These are phyloP conservation scores for Chaetorhynchus papuensis DNA, from an alignment of 2,113 vertebrate genomes.

Conservation along the genomic window DNA sequence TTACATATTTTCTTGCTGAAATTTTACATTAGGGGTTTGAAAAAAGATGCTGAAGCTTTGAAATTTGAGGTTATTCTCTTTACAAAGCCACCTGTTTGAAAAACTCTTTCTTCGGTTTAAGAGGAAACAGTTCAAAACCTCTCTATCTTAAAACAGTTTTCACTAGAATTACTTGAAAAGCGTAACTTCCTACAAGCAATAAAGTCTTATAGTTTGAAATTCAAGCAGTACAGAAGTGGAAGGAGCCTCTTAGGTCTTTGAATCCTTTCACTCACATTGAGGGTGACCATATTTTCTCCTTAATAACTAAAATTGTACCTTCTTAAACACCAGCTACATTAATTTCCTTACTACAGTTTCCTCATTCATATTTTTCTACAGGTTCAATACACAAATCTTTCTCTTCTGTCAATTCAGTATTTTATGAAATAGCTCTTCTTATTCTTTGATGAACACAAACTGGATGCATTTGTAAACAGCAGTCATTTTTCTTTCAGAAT, in stretches of 20 bases:
- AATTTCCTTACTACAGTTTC: background rate
- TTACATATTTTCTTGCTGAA: background rate
- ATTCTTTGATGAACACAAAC: background rate
- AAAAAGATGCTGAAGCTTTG: background rate
- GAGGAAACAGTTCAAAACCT: background rate
- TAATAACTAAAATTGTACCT: background rate
- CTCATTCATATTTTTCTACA: background rate
- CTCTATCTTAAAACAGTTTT: background rate
- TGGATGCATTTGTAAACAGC: background rate
- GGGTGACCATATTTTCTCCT: background rate
- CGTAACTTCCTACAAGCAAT: background rate
- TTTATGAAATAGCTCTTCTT: background rate
- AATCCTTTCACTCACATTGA: background rate
- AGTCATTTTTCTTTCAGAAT: background rate
- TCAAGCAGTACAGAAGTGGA: background rate
- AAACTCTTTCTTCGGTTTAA: background rate
- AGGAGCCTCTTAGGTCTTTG: background rate
- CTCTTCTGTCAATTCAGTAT: background rate
- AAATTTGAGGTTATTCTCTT: background rate
- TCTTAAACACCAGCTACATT: background rate
- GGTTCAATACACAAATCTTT: background rate
- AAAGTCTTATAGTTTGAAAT: background rate
- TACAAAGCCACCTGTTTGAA: background rate
- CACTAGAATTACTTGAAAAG: background rate
- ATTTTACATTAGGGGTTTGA: background rate